These are phyloP conservation scores for Rotaria socialis DNA, from an alignment of 2,888 invertebrate species.

Conservation along the genomic window DNA sequence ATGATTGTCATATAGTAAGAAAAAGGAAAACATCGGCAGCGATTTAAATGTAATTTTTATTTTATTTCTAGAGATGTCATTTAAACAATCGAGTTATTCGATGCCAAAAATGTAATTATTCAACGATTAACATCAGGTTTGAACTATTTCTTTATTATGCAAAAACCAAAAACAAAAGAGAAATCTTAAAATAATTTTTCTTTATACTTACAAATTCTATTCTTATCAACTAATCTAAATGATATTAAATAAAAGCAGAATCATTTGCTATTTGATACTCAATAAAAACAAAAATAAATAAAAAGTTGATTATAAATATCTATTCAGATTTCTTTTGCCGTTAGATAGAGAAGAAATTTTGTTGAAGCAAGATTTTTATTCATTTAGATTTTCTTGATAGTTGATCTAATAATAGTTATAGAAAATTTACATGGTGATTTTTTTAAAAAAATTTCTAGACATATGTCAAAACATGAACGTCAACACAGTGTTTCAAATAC, in stretches of 20 bases:
- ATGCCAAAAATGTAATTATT: conserved; percentile 43
- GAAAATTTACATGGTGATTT: too few species aligned
- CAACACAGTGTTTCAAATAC: background rate
- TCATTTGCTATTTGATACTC: background rate
- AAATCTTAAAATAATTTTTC: too few species aligned
- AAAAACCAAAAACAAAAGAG: too few species aligned
- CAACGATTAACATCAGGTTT: conserved; percentile 41
- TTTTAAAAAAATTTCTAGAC: background rate
- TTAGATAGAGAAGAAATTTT: too few species aligned
- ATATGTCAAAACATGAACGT: conserved; percentile 44
- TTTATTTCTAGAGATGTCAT: conserved; percentile 39
- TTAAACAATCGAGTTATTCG: conserved; percentile 45
- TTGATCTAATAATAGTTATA: too few species aligned
- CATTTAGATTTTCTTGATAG: too few species aligned
- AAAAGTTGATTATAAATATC: too few species aligned
- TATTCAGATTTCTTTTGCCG: too few species aligned
- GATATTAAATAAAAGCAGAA: background rate
- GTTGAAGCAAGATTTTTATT: too few species aligned
- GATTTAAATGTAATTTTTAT: background rate
- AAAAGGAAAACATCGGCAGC: background rate
- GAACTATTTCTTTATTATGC: background rate
- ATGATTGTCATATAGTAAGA: conserved; percentile 42
- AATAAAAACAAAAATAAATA: too few species aligned
- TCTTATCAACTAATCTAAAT: background rate
- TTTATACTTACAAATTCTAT: background rate